phyloP scores from a whole-genome alignment of 2,888 invertebrate genomes.

The Ornithoptera alexandrae region DNA sequence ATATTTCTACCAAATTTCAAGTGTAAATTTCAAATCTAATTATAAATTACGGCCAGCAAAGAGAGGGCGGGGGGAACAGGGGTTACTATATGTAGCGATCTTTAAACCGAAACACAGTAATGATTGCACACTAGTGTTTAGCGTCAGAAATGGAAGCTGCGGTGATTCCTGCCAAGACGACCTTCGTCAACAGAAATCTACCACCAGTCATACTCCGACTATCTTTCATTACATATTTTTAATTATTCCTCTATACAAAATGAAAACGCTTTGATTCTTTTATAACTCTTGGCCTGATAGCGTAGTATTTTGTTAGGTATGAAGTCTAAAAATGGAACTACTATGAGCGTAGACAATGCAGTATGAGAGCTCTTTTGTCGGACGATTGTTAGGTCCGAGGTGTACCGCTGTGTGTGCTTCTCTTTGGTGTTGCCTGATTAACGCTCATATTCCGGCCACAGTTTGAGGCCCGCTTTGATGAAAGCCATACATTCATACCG shows the following conservation, averaged over 20 bases:
- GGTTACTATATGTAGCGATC: too few species aligned
- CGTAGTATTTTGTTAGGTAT: conserved; percentile 3
- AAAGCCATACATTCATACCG: conserved; percentile 8
- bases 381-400: conserved; percentile 4
- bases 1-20: too few species aligned
- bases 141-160: too few species aligned
- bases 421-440: conserved; percentile 19
- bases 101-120: too few species aligned
- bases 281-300: background rate
- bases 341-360: conserved; percentile 14
- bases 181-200: too few species aligned
- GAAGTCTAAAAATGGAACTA: conserved; percentile 1
- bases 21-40: too few species aligned
- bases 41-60: too few species aligned
- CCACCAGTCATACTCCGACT: too few species aligned
- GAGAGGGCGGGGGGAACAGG: too few species aligned
- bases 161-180: too few species aligned
- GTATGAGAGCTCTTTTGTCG: conserved; percentile 16
- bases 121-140: too few species aligned
- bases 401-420: conserved; percentile 2
- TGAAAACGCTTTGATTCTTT: conserved; percentile 1
- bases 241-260: background rate
- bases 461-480: conserved; percentile 18
- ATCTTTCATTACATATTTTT: too few species aligned
- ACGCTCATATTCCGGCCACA: conserved; percentile 13